Evolutionary conservation across 2,888 invertebrate genomes (phyloP), one percentile per base, ranked within the genome.

Genomic region (Acleris laterana): DNA sequence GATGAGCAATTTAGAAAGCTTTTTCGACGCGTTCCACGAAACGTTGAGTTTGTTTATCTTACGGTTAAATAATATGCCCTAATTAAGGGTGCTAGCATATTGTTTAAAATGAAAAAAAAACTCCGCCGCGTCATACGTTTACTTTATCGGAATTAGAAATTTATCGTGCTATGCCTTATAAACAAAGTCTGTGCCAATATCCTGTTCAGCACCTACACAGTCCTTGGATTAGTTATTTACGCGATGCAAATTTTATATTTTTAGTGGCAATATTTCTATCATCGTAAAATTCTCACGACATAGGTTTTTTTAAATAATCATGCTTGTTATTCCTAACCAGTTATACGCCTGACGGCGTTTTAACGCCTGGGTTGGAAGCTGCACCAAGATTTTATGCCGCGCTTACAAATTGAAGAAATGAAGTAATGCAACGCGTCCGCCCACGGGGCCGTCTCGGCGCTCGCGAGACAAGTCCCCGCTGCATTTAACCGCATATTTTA

Each of bases 361-460:
- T 38, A 4, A 38, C 38, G 49, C 49, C 11, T 22, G 55, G 13
- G 2, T 44, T 25, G 28, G 48, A 16, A 32, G 17, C n/a, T 49
- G 49, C 57, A 61, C 59, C 66, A 68, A 74, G 71, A 78, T 78
- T 73, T 70, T 72, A 68, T 74, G 71, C 69, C 74, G 72, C 63
- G 73, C 69, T 70, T 69, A 81, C 84, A 83, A 84, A 87, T 82
- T 83, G 81, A 76, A 76, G 78, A 78, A 85, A 82, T 84, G 79
- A 78, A 81, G 76, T 83, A 85, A 87, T 83, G 78, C 82, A 78
- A 72, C 71, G 71, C 76, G 77, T 81, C 84, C 84, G 77, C 85
- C 87, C 83, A 86, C 85, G 65, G 63, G 71, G 70, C 74, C 77
- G 73, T 75, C 77, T 69, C 69, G 63, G 69, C 49, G 71, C 76